phyloP scores from a whole-genome alignment of 2,113 vertebrate genomes.

The Rynchops niger region DNA sequence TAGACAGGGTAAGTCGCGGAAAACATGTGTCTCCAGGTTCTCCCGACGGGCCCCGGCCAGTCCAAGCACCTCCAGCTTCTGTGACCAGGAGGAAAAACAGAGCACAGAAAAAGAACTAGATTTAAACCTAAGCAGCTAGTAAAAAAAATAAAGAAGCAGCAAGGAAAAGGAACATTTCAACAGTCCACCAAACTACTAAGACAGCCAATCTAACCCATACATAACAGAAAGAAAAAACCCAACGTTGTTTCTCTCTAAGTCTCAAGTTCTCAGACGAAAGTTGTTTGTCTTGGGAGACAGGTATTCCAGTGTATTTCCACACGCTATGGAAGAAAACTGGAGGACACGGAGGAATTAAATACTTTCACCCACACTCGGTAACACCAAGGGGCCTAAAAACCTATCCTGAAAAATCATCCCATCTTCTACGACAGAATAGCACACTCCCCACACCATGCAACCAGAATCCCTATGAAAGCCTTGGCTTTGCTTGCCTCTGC shows the following conservation, averaged over 20 bases:
- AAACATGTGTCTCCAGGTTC: background rate
- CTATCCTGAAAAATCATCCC: background rate
- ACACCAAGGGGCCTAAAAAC: background rate
- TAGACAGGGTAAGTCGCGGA: background rate
- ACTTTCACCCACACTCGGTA: background rate
- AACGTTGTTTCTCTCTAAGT: background rate
- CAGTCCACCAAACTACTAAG: background rate
- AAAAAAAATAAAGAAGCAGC: background rate
- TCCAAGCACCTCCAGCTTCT: background rate
- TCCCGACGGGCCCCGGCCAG: background rate
- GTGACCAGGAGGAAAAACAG: background rate
- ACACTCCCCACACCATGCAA: rapidly evolving
- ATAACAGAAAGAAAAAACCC: background rate
- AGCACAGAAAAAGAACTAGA: background rate
- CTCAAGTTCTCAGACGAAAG: background rate
- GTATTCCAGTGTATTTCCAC: background rate
- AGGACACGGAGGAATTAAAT: background rate
- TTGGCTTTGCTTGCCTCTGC: background rate
- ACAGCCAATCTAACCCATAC: background rate
- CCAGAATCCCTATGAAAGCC: background rate
- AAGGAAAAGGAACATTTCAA: background rate
- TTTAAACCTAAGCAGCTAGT: background rate
- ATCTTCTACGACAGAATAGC: rapidly evolving
- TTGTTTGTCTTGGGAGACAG: background rate
- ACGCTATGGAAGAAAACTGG: background rate